A percentile compares a stretch with the other conserved stretches of the same genome.
Evolutionary conservation across 2,888 invertebrate genomes (phyloP).

Genomic region (Aspidiotus destructor): DNA sequence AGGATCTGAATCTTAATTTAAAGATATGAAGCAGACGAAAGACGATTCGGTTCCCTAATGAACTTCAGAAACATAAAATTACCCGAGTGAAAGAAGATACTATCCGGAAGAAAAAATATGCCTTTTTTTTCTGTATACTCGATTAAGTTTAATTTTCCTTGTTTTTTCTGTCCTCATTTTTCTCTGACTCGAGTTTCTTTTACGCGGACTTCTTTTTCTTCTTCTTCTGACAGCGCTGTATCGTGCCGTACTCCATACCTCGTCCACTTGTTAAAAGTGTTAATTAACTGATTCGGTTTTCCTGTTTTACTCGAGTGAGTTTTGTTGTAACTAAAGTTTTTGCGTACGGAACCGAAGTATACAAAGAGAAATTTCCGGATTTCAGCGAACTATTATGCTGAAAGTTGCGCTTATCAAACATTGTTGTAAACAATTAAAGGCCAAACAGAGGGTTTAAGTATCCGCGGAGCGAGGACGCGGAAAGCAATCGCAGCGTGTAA

Average conservation of each 20-base stretch:
- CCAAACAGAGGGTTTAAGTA: too few species aligned
- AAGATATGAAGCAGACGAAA: slow-evolving; percentile 30
- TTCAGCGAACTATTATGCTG: too few species aligned
- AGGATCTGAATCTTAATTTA: slow-evolving; percentile 30
- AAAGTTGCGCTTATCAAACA: too few species aligned
- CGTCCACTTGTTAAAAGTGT: too few species aligned
- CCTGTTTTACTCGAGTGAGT: too few species aligned
- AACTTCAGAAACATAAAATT: slow-evolving; percentile 31
- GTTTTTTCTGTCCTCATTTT: slow-evolving; percentile 17
- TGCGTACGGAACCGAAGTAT: too few species aligned
- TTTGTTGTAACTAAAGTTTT: too few species aligned
- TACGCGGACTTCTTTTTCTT: slow-evolving; percentile 17
- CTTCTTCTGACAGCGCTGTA: background rate
- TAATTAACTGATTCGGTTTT: too few species aligned
- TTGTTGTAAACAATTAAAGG: too few species aligned
- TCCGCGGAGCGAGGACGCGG: too few species aligned
- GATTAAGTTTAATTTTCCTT: slow-evolving; percentile 22
- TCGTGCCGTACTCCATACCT: background rate
- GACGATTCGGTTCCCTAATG: slow-evolving; percentile 29
- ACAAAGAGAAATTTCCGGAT: too few species aligned
- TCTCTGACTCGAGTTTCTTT: slow-evolving; percentile 13
- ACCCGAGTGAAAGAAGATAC: slow-evolving; percentile 29
- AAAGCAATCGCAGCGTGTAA: too few species aligned
- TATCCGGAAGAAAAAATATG: slow-evolving; percentile 4
- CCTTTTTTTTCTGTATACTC: slow-evolving; percentile 11